Base-by-base conservation (phyloP, 2,797 vertebrate species). In the Propithecus perrieri region DNA sequence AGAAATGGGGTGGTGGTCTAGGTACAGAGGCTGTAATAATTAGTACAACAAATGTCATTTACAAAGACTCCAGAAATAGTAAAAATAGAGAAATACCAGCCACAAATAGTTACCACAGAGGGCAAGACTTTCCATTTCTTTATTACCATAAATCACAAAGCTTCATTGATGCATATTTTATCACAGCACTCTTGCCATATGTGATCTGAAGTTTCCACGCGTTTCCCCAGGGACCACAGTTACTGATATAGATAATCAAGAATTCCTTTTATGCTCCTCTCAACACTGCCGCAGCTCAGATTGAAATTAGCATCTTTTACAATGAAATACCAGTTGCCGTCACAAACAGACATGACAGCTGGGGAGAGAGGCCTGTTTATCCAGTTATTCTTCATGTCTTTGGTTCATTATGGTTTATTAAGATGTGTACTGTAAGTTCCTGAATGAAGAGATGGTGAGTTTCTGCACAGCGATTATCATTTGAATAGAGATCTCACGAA, bases 81-180 rank as follows among this genome's bases (percentile, higher is more conserved):
- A 53, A 97, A 93, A 94, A 97, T 69, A 81, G 89, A 94, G 86
- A 92, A 96, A 90, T 83, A 96, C 85, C 88, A 98, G 95, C 80
- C 97, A 98, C 89, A 98, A 95, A 98, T 96, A 98, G 98, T 98
- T 98, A 98, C 89, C 95, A 81, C 2, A 98, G 92, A 94, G 94
- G 97, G 95, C 94, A 97, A 98, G 98, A 97, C 91, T 98, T 98
- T 97, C 96, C 79, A 63, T 94, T 97, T 97, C 97, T 98, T 98
- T 98, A 98, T 98, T 98, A 98, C 98, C 96, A 98, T 98, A 98
- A 98, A 98, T 97, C 95, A 93, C 90, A 95, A 98, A 95, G 95
- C 97, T 98, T 98, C 98, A 98, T 95, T 98, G 98, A 99, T 99
- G 98, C 98, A 98, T 99, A 98, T 99, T 99, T 99, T 98, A 99